A percentile compares a stretch with the other conserved stretches of the same genome.
These are phyloP conservation scores for Ylistrum balloti DNA, from an alignment of 1,140 invertebrate genomes.

Conservation along the genomic window DNA sequence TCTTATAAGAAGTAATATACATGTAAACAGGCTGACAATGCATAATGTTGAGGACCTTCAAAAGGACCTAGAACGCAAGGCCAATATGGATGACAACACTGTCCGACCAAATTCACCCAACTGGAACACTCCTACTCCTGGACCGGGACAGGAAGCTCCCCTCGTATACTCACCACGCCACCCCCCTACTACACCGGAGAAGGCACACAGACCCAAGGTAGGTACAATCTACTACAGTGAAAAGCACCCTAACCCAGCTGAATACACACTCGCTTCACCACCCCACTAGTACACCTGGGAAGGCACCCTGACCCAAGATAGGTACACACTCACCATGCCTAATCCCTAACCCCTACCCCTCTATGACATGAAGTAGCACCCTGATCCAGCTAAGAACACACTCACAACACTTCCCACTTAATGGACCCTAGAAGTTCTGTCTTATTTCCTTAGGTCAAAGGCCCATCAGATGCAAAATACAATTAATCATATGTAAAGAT, in stretches of 20 bases:
- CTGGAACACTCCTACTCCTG: conserved; percentile 45
- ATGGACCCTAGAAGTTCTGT: too few species aligned
- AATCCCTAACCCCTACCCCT: background rate
- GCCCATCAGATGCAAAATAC: too few species aligned
- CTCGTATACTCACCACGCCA: conserved; percentile 64
- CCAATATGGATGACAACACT: conserved; percentile 62
- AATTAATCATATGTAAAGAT: too few species aligned
- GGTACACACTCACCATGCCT: background rate
- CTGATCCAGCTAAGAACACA: too few species aligned
- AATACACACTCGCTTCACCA: too few species aligned
- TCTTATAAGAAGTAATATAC: background rate
- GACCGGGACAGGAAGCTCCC: conserved; percentile 55
- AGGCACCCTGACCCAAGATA: too few species aligned
- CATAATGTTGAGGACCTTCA: conserved; percentile 72
- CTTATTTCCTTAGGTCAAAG: too few species aligned
- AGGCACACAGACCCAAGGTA: conserved; percentile 61
- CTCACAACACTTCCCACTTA: too few species aligned
- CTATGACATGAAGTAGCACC: too few species aligned
- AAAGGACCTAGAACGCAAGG: conserved; percentile 66
- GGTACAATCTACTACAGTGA: too few species aligned
- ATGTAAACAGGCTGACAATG: conserved; percentile 67
- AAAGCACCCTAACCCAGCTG: too few species aligned
- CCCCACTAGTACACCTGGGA: too few species aligned
- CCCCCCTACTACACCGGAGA: conserved; percentile 44
- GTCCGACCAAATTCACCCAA: conserved; percentile 70